phyloP scores from a whole-genome alignment of 2,888 invertebrate genomes.

The Chalcosyrphus nemorum region DNA sequence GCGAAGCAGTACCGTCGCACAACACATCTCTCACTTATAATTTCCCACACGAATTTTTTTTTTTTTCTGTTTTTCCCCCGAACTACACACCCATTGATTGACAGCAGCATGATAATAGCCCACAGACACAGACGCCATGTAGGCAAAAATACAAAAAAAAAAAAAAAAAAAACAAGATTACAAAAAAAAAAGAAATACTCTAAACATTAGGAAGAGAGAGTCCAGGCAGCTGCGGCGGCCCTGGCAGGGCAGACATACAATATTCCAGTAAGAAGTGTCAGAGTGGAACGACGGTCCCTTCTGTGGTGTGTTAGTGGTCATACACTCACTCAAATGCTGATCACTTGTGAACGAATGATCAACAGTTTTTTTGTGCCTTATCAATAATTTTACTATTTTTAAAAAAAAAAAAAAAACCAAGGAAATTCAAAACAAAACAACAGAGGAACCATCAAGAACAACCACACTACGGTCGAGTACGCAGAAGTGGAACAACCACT shows the following conservation, averaged over 20 bases:
- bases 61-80: too few species aligned
- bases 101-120: slow-evolving; percentile 66
- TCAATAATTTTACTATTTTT: slow-evolving; percentile 42
- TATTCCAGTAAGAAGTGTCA: slow-evolving; percentile 31
- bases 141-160: slow-evolving; percentile 32
- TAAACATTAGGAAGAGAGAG: slow-evolving; percentile 39
- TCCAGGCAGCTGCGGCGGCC: slow-evolving; percentile 28
- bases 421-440: not conserved
- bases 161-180: slow-evolving; percentile 12
- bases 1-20: slow-evolving; percentile 59
- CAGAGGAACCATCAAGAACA: slow-evolving; percentile 10
- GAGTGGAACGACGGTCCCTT: slow-evolving; percentile 1
- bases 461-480: not conserved
- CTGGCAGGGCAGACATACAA: slow-evolving; percentile 25
- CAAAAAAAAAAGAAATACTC: slow-evolving; percentile 31
- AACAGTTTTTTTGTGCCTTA: slow-evolving; percentile 69
- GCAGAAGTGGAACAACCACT: not conserved
- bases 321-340: slow-evolving; percentile 66
- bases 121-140: slow-evolving; percentile 59
- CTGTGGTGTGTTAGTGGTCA: too few species aligned
- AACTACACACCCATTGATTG: too few species aligned
- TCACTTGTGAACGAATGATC: slow-evolving; percentile 48
- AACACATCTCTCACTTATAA: slow-evolving; percentile 56
- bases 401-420: slow-evolving; percentile 16
- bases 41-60: slow-evolving; percentile 50